Evolutionary conservation across 1,140 invertebrate genomes (phyloP).

Genomic region (Euura saliciscinereae): DNA sequence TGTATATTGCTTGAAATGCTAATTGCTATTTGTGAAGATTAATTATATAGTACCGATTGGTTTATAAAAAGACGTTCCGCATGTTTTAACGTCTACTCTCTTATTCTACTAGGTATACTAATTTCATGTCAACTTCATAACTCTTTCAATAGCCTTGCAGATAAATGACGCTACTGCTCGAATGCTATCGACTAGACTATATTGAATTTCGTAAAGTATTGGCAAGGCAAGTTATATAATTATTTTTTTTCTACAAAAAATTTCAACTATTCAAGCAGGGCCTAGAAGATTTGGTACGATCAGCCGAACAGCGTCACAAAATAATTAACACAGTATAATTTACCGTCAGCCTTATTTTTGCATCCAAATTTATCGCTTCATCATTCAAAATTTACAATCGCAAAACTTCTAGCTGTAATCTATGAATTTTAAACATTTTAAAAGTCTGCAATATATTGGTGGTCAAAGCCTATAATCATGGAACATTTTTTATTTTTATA

Average conservation of each 20-base stretch:
- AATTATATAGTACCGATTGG: conserved; percentile 1
- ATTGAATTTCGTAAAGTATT: background rate
- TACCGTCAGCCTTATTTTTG: background rate
- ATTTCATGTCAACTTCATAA: too few relatives aligned
- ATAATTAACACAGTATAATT: background rate
- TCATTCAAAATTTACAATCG: background rate
- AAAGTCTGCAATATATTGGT: too few relatives aligned
- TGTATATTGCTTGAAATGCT: background rate
- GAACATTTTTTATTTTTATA: background rate
- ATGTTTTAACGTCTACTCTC: too few relatives aligned
- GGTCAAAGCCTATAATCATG: too few relatives aligned
- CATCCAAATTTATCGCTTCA: background rate
- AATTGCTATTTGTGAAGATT: background rate
- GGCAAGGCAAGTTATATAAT: background rate
- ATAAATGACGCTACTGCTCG: too few relatives aligned
- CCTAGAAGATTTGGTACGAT: background rate
- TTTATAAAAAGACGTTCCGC: background rate
- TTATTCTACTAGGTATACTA: too few relatives aligned
- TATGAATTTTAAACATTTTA: background rate
- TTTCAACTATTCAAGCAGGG: background rate
- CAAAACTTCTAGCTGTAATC: background rate
- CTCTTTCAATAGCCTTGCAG: too few relatives aligned
- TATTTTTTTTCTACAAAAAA: background rate
- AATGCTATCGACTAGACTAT: too few relatives aligned
- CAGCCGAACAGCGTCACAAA: background rate